phyloP scores from a whole-genome alignment of 2,888 invertebrate genomes.

The Smittia aterrima region DNA sequence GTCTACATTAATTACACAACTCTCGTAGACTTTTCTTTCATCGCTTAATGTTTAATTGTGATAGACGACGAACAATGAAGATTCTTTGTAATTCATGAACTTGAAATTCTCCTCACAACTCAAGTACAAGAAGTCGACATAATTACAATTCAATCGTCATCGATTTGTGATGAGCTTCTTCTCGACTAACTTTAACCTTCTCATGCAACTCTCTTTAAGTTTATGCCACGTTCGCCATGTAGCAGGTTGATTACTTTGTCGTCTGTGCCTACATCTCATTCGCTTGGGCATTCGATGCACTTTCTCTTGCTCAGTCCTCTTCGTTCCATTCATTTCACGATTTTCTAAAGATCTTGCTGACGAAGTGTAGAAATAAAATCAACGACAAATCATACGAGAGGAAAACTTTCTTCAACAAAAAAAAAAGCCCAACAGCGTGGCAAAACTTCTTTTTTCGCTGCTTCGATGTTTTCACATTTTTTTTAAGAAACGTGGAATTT shows the following conservation, averaged over 20 bases:
- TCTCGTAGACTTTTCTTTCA: not conserved
- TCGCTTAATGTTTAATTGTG: not conserved
- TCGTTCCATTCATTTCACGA: not conserved
- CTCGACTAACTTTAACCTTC: not conserved
- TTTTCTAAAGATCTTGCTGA: not conserved
- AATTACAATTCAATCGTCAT: no score
- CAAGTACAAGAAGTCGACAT: no score
- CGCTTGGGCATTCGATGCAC: not conserved
- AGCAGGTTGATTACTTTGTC: conserved; percentile 22
- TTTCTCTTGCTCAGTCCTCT: conserved; percentile 11
- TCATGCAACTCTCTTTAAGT: not conserved
- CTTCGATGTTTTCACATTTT: not conserved
- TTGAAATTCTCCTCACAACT: no score
- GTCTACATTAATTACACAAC: not conserved
- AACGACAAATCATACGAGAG: conserved; percentile 15
- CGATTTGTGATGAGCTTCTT: no score
- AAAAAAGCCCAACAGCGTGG: not conserved
- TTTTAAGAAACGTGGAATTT: no score
- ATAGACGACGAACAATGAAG: not conserved
- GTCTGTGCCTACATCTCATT: not conserved
- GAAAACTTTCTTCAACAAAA: conserved; percentile 2
- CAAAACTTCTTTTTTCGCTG: not conserved
- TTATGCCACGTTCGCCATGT: not conserved
- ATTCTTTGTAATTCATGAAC: not conserved
- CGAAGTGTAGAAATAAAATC: conserved; percentile 11